A percentile compares a stretch with the other conserved stretches of the same genome.
Conservation (phyloP, 2,888 invertebrate genomes). For the Carcina quercana region DNA sequence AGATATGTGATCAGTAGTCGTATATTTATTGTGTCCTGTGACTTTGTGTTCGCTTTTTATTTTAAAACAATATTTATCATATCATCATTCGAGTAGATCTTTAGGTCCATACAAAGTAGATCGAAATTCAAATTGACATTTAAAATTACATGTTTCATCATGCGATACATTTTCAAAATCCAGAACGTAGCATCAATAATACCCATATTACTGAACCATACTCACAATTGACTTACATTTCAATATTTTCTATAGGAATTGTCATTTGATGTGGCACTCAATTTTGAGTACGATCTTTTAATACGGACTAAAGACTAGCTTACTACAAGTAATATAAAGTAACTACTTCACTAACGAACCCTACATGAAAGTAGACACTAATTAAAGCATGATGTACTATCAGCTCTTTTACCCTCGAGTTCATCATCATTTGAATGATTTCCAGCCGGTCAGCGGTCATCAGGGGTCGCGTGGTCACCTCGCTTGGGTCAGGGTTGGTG, state of each 20-base stretch:
- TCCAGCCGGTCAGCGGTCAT: conserved; percentile 97
- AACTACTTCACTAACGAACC: background rate
- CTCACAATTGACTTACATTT: no score
- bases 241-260: background rate
- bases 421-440: conserved; percentile 12
- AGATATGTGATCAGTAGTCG: conserved; percentile 35
- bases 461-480: conserved; percentile 93
- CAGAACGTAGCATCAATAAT: no score
- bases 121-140: no score
- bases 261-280: no score
- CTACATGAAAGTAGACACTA: background rate
- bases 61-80: conserved; percentile 23
- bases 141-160: no score
- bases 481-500: conserved; percentile 93
- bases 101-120: conserved; percentile 9
- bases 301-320: no score
- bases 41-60: conserved; percentile 75
- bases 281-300: no score
- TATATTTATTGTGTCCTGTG: conserved; percentile 76
- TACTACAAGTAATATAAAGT: background rate
- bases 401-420: no score
- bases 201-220: no score
- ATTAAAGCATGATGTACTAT: no score
- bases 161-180: no score
- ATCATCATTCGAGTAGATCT: conserved; percentile 10